These are phyloP conservation scores for Nautilus pompilius DNA, from an alignment of 1,140 invertebrate species.

Conservation along the genomic window DNA sequence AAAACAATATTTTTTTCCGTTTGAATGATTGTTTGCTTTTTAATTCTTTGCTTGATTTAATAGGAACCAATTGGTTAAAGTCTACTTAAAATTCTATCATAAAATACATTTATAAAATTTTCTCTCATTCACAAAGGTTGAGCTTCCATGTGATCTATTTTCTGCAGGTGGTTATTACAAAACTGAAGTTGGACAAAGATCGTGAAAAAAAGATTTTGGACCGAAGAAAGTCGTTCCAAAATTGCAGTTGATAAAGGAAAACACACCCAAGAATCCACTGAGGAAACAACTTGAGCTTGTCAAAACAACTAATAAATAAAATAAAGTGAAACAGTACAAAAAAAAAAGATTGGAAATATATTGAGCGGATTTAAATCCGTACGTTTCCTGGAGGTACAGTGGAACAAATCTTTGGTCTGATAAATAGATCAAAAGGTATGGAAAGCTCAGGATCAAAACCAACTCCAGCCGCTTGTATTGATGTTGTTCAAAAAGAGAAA, in stretches of 20 bases:
- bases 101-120: not conserved
- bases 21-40: not conserved
- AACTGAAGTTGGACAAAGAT: slow-evolving; percentile 99
- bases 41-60: not conserved
- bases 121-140: not conserved
- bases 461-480: too few relatives aligned
- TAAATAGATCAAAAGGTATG: too few relatives aligned
- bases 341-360: too few relatives aligned
- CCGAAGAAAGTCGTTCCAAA: slow-evolving; percentile 84
- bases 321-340: not conserved
- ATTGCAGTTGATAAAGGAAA: slow-evolving; percentile 83
- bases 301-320: not conserved
- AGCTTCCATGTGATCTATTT: slow-evolving; percentile 10
- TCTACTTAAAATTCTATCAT: not conserved
- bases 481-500: too few relatives aligned
- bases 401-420: too few relatives aligned
- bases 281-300: slow-evolving; percentile 46
- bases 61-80: not conserved
- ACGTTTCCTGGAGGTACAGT: too few relatives aligned
- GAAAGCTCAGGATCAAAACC: too few relatives aligned
- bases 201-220: slow-evolving; percentile 93
- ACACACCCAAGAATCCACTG: slow-evolving; percentile 86
- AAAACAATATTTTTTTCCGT: not conserved
- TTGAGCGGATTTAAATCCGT: too few relatives aligned
- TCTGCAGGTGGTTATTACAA: slow-evolving; percentile 89